Percentiles rank a stretch among this genome's conserved stretches.
phyloP scores from a whole-genome alignment of 2,113 vertebrate genomes.

The Onychostoma macrolepis region DNA sequence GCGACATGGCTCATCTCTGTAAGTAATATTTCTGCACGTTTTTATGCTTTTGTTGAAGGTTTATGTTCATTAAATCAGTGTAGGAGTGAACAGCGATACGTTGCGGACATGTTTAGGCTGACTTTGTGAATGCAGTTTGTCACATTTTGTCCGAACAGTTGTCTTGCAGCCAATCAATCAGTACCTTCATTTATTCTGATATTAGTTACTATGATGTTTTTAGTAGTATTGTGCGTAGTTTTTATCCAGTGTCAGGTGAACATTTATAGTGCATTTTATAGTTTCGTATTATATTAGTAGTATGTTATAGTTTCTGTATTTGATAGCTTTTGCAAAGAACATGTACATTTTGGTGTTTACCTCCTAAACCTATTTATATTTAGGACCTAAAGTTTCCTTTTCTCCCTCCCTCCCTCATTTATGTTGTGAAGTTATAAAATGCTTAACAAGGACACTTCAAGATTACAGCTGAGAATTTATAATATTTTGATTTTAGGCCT shows the following conservation, averaged over 20 bases:
- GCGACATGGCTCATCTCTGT: conserved; percentile 77
- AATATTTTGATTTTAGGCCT: background rate
- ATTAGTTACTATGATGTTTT: background rate
- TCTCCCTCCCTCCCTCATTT: background rate
- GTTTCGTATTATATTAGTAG: background rate
- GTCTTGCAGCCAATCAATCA: background rate
- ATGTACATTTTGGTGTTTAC: background rate
- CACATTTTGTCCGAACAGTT: background rate
- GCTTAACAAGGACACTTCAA: background rate
- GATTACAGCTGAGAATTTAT: background rate
- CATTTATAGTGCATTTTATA: background rate
- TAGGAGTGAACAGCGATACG: too few species aligned
- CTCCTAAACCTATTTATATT: too few species aligned
- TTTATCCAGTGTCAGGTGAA: background rate
- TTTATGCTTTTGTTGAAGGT: background rate
- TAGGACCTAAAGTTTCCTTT: too few species aligned
- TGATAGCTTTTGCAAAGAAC: background rate
- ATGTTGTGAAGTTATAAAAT: background rate
- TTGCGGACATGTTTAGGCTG: background rate
- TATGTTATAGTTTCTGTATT: background rate
- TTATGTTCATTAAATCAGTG: background rate
- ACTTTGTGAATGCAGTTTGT: background rate
- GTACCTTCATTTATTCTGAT: background rate
- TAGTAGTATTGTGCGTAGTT: background rate
- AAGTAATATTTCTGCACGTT: conserved; percentile 65